phyloP scores from a whole-genome alignment of 2,888 invertebrate species.

The Anorthoa munda region DNA sequence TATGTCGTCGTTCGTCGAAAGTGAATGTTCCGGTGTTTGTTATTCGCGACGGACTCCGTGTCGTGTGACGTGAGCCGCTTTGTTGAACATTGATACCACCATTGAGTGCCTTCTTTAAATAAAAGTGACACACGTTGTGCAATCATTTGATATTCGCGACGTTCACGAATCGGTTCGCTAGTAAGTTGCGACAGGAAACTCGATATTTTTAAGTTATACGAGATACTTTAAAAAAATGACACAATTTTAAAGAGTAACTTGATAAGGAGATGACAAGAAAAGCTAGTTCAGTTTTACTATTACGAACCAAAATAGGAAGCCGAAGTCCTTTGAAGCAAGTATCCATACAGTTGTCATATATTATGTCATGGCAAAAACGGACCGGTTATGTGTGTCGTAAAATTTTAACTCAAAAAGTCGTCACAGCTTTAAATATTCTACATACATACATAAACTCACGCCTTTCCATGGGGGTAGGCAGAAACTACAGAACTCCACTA shows the following conservation, averaged over 20 bases:
- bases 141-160: slow-evolving; percentile 63
- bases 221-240: not conserved
- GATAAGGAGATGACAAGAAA: not conserved
- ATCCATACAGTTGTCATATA: slow-evolving; percentile 2
- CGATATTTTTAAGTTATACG: slow-evolving; percentile 4
- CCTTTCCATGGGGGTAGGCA: too few species aligned
- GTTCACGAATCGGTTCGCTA: slow-evolving; percentile 39
- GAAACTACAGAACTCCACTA: too few species aligned
- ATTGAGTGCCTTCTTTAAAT: slow-evolving; percentile 63
- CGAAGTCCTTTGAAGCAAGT: slow-evolving; percentile 1
- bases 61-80: slow-evolving; percentile 81
- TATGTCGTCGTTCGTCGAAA: slow-evolving; percentile 84
- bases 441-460: too few species aligned
- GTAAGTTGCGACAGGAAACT: slow-evolving; percentile 32
- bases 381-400: slow-evolving; percentile 3
- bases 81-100: slow-evolving; percentile 74
- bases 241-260: slow-evolving; percentile 1
- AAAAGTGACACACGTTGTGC: slow-evolving; percentile 68
- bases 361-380: not conserved
- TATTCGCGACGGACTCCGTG: slow-evolving; percentile 80
- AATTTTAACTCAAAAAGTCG: not conserved
- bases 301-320: slow-evolving; percentile 11
- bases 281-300: slow-evolving; percentile 13
- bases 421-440: slow-evolving; percentile 1
- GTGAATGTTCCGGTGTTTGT: slow-evolving; percentile 88